Base-by-base conservation (phyloP, 1,140 invertebrate species). In the Zophobas atratus region DNA sequence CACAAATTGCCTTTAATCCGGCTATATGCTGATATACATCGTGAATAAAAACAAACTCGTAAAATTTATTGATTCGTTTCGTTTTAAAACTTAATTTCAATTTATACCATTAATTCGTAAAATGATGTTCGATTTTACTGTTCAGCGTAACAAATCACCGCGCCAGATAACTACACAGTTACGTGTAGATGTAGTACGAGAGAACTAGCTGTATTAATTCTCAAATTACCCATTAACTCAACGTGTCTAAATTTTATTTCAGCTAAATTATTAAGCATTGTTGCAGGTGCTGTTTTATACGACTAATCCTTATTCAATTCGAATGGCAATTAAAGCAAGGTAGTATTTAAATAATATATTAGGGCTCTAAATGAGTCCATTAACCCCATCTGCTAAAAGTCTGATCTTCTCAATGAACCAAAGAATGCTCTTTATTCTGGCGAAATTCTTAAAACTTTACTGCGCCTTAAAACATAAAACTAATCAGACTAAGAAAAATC, bases 261-360 rank as follows among this genome's bases (percentile, higher is more conserved):
- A 55, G 35, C 35, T 55, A n/a, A 55, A 55, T 55, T 55, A 34
- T 55, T 35, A 60, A 60, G 56, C 38, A 38, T 60, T 60, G 35
- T 36, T 60, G 34, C 56, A 60, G 56, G 56, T 60, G 56, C 34
- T 60, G 56, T 60, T 60, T 60, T 60, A 60, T 60, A 39, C 1
- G 32, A 60, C 8, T 60, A 60, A 60, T 60, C 56, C 56, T 5
- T 60, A 35, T 60, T 60, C n/a, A 39, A 33, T 57, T 57, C 55
- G 55, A 57, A 57, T 33, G 34, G 56, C 36, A 60, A 60, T 60
- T 60, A 60, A 60, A 60, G 36, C 56, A 60, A 5, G 56, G 56
- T 20, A 53, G 49, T 60, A 60, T 60, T 60, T 60, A 60, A 60
- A 60, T 60, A 60, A 60, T 36, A 36, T 60, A 60, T 60, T 60